These are phyloP conservation scores for Dasypogon diadema DNA, from an alignment of 2,888 invertebrate species.

Conservation along the genomic window DNA sequence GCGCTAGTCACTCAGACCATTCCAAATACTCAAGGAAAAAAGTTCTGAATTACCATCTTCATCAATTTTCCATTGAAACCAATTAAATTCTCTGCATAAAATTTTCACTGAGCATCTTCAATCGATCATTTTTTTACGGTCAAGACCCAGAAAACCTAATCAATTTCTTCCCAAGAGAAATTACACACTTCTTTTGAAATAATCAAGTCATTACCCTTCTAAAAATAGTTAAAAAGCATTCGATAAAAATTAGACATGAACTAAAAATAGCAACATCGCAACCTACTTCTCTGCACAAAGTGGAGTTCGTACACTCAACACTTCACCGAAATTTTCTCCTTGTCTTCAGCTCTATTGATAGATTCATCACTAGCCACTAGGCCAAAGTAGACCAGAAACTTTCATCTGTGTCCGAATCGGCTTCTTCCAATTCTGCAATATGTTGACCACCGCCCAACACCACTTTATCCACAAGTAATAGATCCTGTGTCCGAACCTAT, in stretches of 20 bases:
- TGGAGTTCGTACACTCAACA: neutral
- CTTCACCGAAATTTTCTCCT: constrained; percentile 30
- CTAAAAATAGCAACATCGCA: constrained; percentile 31
- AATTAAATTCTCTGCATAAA: too few species aligned
- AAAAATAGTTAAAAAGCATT: constrained; percentile 14
- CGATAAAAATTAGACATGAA: neutral
- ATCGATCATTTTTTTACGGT: too few species aligned
- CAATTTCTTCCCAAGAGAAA: constrained; percentile 20
- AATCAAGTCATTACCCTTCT: constrained; percentile 41
- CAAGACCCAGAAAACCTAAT: constrained; percentile 1
- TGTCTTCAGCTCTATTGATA: neutral
- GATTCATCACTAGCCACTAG: constrained; percentile 4
- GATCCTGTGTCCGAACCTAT: constrained; percentile 33
- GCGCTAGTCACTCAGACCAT: too few species aligned
- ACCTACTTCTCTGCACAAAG: constrained; percentile 12
- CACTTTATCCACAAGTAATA: neutral
- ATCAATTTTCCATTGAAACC: too few species aligned
- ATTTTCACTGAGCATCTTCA: too few species aligned
- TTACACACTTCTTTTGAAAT: constrained; percentile 25
- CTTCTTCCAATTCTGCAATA: neutral
- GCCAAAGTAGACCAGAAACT: constrained; percentile 20
- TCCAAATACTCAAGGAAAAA: too few species aligned
- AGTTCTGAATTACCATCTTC: too few species aligned
- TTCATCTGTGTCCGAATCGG: constrained; percentile 13
- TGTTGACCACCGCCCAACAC: neutral